Percentiles rank a stretch among this genome's conserved stretches.
These are phyloP conservation scores for Eulimnadia texana DNA, from an alignment of 1,140 invertebrate species.

Conservation along the genomic window DNA sequence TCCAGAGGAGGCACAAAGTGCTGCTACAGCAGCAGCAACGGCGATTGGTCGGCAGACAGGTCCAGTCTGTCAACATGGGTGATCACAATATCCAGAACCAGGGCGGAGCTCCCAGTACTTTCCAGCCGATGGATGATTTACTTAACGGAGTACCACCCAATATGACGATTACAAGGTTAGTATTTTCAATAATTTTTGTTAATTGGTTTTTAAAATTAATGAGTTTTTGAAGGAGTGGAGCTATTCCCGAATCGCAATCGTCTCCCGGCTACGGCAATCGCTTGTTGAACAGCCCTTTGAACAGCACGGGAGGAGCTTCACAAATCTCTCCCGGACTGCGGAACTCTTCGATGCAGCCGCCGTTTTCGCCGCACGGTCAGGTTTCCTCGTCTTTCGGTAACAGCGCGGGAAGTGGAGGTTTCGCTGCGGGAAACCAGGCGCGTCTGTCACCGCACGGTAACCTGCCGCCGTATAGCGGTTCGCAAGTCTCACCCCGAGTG, in stretches of 20 bases:
- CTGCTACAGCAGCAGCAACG: constrained; percentile 44
- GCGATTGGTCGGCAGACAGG: constrained; percentile 41
- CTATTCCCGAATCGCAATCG: constrained; percentile 52
- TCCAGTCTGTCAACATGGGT: constrained; percentile 51
- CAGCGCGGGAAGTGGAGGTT: not conserved
- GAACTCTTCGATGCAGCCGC: constrained; percentile 2
- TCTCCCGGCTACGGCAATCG: constrained; percentile 42
- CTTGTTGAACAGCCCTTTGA: constrained; percentile 19
- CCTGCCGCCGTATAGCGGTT: constrained; percentile 23
- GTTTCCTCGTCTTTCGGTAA: not conserved
- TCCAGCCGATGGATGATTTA: constrained; percentile 59
- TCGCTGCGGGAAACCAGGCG: constrained; percentile 18
- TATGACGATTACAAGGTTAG: constrained; percentile 46
- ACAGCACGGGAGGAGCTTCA: constrained; percentile 23
- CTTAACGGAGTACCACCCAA: constrained; percentile 68
- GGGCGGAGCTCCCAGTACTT: constrained; percentile 36
- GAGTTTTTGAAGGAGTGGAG: constrained; percentile 36
- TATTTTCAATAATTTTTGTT: no score
- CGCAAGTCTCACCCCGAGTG: constrained; percentile 26
- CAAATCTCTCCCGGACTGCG: constrained; percentile 10
- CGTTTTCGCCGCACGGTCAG: constrained; percentile 13
- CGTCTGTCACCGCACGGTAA: constrained; percentile 24
- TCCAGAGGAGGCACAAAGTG: constrained; percentile 10
- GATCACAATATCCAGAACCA: constrained; percentile 41
- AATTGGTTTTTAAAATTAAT: not conserved